Base-by-base conservation (phyloP, 2,113 vertebrate genomes). In the Mastomys coucha region DNA sequence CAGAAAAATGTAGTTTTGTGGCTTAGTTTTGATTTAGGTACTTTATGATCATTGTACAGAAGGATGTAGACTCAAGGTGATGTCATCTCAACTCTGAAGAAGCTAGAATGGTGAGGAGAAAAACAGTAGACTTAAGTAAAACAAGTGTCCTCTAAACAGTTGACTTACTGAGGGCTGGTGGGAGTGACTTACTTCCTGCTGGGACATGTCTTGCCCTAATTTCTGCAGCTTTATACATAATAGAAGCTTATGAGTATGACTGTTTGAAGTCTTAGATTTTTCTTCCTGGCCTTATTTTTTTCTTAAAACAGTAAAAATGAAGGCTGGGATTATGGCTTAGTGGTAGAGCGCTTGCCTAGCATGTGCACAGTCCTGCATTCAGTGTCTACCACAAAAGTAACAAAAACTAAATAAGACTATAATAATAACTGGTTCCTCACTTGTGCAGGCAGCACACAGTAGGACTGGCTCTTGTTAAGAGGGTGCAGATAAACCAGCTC, bases 191-290 rank as follows among this genome's bases (percentile, higher is more conserved):
- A 67, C 19, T 65, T 93, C 76, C 14, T 67, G 33, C 70, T 86
- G 67, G 88, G 85, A 5, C 80, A 85, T 75, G 45, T 90, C 93
- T 94, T 93, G 7, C 42, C 93, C 60, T 84, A 39, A 45, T 67
- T 95, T 86, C n/a, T 95, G 84, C 49, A 94, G 33, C 94, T 89
- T 97, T 91, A 88, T 88, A 65, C 24, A 89, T 33, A 86, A 91
- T 33, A 10, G 69, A 75, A 75, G 26, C 26, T 96, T 94, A 80
- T 77, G 58, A 92, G 14, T 89, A 45, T 95, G 81, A 51, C 70
- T 88, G 7, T 96, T 93, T 39, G 53, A 65, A 80, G 65, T 90
- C 58, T 89, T 89, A 12, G 24, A 49, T 82, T 97, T 96, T 60
- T 95, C 80, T 84, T 65, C 76, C 16, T 75, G 31, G 12, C 22